phyloP scores from a whole-genome alignment of 2,888 invertebrate species.

The Lissonota sp. region DNA sequence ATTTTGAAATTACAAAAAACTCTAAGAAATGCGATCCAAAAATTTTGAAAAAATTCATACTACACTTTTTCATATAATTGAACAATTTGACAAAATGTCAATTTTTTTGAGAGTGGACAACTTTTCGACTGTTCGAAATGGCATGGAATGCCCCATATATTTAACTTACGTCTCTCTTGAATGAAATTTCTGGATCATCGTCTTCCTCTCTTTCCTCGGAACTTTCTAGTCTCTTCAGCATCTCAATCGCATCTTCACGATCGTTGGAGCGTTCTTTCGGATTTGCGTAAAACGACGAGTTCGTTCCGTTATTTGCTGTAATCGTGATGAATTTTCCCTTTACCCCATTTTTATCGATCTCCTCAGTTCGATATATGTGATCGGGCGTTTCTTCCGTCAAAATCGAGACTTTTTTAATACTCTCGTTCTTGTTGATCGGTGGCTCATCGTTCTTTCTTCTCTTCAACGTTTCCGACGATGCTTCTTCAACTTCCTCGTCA shows the following conservation, averaged over 20 bases:
- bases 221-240: slow-evolving; percentile 32
- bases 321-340: slow-evolving; percentile 71
- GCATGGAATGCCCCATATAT: slow-evolving; percentile 62
- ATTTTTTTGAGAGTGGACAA: too few species aligned
- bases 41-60: too few species aligned
- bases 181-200: slow-evolving; percentile 38
- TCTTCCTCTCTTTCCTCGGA: slow-evolving; percentile 37
- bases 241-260: slow-evolving; percentile 21
- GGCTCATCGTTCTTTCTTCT: slow-evolving; percentile 5
- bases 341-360: slow-evolving; percentile 72
- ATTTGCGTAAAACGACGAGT: slow-evolving; percentile 8
- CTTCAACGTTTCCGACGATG: slow-evolving; percentile 5
- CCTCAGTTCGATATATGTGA: slow-evolving; percentile 71
- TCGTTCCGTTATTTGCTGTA: slow-evolving; percentile 69
- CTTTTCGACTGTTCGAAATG: too few species aligned
- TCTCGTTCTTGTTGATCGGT: slow-evolving; percentile 58
- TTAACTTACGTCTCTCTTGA: slow-evolving; percentile 65
- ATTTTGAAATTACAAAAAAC: too few species aligned
- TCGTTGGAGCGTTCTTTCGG: background rate
- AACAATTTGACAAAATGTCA: too few species aligned
- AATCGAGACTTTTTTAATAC: slow-evolving; percentile 69
- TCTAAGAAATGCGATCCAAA: too few species aligned
- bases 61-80: too few species aligned
- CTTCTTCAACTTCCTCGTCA: slow-evolving; percentile 23
- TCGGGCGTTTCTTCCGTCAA: slow-evolving; percentile 73